phyloP scores from a whole-genome alignment of 2,113 vertebrate genomes.

The Sciurus niger region DNA sequence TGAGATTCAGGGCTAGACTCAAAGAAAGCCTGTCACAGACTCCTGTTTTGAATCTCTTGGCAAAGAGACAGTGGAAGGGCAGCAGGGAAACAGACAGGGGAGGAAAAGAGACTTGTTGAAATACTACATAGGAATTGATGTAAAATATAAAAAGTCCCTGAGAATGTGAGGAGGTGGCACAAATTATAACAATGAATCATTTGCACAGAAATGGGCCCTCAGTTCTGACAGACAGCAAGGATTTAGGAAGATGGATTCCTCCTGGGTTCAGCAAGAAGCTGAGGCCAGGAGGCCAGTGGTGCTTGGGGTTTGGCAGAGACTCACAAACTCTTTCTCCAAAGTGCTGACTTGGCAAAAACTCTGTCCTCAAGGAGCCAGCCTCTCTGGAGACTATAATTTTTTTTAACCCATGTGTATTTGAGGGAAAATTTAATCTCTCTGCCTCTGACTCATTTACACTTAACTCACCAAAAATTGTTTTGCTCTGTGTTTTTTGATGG shows the following conservation, averaged over 20 bases:
- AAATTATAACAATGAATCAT: constrained; percentile 81
- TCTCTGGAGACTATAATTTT: constrained; percentile 74
- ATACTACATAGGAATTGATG: constrained; percentile 25
- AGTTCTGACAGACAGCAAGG: constrained; percentile 69
- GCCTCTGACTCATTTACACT: constrained; percentile 76
- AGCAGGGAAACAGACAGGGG: not conserved
- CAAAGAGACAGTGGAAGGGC: not conserved
- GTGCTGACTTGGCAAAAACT: constrained; percentile 70
- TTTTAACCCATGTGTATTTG: constrained; percentile 77
- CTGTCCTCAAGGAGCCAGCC: constrained; percentile 39
- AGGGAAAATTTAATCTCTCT: constrained; percentile 77
- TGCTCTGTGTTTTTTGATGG: constrained; percentile 46
- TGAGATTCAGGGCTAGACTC: constrained; percentile 64
- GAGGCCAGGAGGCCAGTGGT: not conserved
- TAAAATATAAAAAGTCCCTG: constrained; percentile 76
- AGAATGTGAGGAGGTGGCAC: constrained; percentile 80
- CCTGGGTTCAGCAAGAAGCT: constrained; percentile 38
- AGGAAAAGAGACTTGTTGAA: constrained; percentile 70
- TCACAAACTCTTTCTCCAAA: not conserved
- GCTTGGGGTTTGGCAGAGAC: constrained; percentile 72
- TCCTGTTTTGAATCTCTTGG: constrained; percentile 69
- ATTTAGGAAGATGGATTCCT: constrained; percentile 80
- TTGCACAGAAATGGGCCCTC: constrained; percentile 83
- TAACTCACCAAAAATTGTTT: constrained; percentile 69
- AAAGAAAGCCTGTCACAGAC: constrained; percentile 19